A percentile compares a stretch with the other conserved stretches of the same genome.
These are phyloP conservation scores for Pelagia noctiluca DNA, from an alignment of 30 jellyfish, hydroid and myxozoan genomes.

Conservation along the genomic window DNA sequence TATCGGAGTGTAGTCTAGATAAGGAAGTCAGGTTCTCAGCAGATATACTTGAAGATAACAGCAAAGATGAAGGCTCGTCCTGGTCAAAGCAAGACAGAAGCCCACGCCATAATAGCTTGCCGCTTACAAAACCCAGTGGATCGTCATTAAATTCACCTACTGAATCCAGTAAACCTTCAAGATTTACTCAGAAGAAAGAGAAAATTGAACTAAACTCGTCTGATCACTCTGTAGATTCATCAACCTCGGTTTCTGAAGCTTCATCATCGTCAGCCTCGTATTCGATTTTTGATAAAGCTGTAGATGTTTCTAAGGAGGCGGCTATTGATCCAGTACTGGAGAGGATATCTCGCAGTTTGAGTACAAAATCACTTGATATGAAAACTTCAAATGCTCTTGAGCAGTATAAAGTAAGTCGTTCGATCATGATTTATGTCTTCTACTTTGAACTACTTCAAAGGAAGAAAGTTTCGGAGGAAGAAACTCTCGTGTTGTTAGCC, in stretches of 20 bases:
- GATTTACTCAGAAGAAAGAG: background rate
- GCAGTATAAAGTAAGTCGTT: constrained; percentile 71
- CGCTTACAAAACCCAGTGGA: too few relatives aligned
- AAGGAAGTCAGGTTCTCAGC: background rate
- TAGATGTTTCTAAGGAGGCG: background rate
- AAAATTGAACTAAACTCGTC: background rate
- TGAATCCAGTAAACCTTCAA: too few relatives aligned
- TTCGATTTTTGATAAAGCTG: background rate
- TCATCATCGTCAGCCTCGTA: background rate
- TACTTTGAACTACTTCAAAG: background rate
- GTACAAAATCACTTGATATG: constrained; percentile 23
- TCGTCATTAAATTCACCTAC: too few relatives aligned
- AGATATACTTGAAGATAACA: background rate
- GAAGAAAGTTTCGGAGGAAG: background rate
- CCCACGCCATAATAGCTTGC: too few relatives aligned
- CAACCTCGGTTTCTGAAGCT: background rate
- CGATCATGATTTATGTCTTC: background rate
- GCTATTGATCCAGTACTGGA: background rate
- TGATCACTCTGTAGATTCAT: background rate
- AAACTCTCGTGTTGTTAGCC: background rate
- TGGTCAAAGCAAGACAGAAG: too few relatives aligned
- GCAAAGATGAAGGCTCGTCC: too few relatives aligned
- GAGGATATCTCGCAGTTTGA: constrained; percentile 25
- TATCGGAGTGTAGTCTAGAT: constrained; percentile 49
- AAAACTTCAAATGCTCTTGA: constrained; percentile 49